Evolutionary conservation across 2,888 invertebrate genomes (phyloP).

Genomic region (Campoplex nolae): DNA sequence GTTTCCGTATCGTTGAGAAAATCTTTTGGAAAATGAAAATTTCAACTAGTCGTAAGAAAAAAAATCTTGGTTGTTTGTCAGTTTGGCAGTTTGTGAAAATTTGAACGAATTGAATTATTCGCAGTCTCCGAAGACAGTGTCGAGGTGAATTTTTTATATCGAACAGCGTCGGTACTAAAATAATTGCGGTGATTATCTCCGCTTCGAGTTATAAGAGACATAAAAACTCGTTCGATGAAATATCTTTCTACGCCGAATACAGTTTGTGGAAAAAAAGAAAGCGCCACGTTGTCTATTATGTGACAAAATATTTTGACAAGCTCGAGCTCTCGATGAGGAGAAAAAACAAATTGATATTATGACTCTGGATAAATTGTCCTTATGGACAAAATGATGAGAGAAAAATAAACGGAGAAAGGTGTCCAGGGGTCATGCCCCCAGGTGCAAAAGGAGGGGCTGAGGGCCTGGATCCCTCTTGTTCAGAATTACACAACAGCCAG

Average conservation of each 20-base stretch:
- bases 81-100: not conserved
- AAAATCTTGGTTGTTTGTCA: not conserved
- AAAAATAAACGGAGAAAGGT: constrained; percentile 32
- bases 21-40: not conserved
- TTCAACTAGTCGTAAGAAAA: not conserved
- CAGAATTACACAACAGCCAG: constrained; percentile 80
- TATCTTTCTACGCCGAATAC: not conserved
- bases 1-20: not conserved
- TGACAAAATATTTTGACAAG: constrained; percentile 25
- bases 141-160: no score
- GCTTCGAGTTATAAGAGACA: not conserved
- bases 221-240: constrained; percentile 31
- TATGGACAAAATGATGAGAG: constrained; percentile 41
- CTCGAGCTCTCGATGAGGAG: constrained; percentile 3
- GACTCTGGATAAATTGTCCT: constrained; percentile 34
- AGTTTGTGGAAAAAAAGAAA: not conserved
- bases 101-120: no score
- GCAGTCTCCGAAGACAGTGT: no score
- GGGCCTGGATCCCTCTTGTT: constrained; percentile 82
- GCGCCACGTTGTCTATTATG: constrained; percentile 30
- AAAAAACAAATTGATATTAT: not conserved
- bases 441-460: constrained; percentile 82
- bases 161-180: not conserved
- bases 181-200: not conserved
- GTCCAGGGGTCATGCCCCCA: constrained; percentile 81